phyloP scores from a whole-genome alignment of 2,888 invertebrate genomes.

The Thereva unica region DNA sequence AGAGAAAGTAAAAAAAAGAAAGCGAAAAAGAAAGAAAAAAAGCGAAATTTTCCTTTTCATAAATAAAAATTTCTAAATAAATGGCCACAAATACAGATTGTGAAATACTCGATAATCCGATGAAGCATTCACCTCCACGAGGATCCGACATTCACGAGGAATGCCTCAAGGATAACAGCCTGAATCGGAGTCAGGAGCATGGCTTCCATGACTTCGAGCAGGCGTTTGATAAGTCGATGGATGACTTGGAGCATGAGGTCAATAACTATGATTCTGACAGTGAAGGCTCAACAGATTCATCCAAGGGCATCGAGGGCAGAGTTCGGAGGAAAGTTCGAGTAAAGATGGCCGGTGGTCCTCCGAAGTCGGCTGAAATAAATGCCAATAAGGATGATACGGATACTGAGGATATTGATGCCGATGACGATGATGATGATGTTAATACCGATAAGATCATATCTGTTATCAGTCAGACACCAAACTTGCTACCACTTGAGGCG shows the following conservation, averaged over 20 bases:
- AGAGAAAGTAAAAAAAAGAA: not conserved
- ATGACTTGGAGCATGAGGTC: constrained; percentile 49
- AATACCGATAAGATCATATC: constrained; percentile 41
- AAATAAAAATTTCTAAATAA: constrained; percentile 15
- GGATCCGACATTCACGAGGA: not conserved
- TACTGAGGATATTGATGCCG: constrained; percentile 12
- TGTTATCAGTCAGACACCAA: constrained; percentile 45
- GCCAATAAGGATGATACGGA: constrained; percentile 42
- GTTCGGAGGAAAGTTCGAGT: not conserved
- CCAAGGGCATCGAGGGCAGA: not conserved
- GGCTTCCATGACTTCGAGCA: constrained; percentile 50
- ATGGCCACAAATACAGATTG: constrained; percentile 29
- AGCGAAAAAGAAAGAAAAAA: not conserved
- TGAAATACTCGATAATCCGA: constrained; percentile 17
- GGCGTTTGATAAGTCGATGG: constrained; percentile 56
- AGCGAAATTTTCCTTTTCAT: not conserved
- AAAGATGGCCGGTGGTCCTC: constrained; percentile 48
- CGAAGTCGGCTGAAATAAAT: constrained; percentile 36
- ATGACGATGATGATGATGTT: constrained; percentile 43
- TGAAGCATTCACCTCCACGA: not conserved
- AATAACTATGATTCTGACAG: constrained; percentile 53
- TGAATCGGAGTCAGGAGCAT: not conserved
- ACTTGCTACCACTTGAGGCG: constrained; percentile 45
- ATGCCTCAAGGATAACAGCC: constrained; percentile 13
- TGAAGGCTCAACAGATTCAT: constrained; percentile 13